Conservation (phyloP, 2,113 vertebrate genomes). For the Istiophorus platypterus region DNA sequence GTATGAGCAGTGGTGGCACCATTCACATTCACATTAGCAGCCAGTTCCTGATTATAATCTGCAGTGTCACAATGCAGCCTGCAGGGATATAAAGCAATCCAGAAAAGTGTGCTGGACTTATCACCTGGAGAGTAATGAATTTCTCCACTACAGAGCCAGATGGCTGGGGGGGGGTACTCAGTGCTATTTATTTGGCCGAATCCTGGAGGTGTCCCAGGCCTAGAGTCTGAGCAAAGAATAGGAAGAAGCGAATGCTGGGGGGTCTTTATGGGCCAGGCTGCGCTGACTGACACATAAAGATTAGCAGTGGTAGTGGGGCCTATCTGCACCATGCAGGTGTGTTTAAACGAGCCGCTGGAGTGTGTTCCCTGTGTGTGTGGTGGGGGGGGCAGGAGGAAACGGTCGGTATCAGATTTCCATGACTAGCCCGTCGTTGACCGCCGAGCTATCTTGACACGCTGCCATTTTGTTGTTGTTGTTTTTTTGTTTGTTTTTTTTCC, state of each 20-base stretch:
- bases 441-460: conserved; percentile 43
- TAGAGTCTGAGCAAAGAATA: conserved; percentile 22
- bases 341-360: conserved; percentile 33
- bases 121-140: conserved; percentile 74
- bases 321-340: conserved; percentile 63
- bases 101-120: conserved; percentile 48
- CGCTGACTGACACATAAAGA: conserved; percentile 54
- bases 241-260: background rate
- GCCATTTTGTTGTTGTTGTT: conserved; percentile 55
- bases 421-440: conserved; percentile 42
- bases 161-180: conserved; percentile 61
- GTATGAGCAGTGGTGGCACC: conserved; percentile 26
- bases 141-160: conserved; percentile 62
- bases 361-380: conserved; percentile 11
- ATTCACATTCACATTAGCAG: conserved; percentile 59
- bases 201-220: conserved; percentile 41
- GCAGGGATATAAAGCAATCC: conserved; percentile 61
- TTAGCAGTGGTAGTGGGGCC: conserved; percentile 34
- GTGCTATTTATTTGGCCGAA: conserved; percentile 58
- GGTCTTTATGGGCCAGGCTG: conserved; percentile 31
- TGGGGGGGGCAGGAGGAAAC: too few relatives aligned
- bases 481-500: conserved; percentile 30
- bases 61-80: conserved; percentile 59
- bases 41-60: conserved; percentile 65
- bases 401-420: conserved; percentile 42